These are phyloP conservation scores for Sebastes trivittatus DNA, from an alignment of 2,797 vertebrate species.

Conservation along the genomic window DNA sequence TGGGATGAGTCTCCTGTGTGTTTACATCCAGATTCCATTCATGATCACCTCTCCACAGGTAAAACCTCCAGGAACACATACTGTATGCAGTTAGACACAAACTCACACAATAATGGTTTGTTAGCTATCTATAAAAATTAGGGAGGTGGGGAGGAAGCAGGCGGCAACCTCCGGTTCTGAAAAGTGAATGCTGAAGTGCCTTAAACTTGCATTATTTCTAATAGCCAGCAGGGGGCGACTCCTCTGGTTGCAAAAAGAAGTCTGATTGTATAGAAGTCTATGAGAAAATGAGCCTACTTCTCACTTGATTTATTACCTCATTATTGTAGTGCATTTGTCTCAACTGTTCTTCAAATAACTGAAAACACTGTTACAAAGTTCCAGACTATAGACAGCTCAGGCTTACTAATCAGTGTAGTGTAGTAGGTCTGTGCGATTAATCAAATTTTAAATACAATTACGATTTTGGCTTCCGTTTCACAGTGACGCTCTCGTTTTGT, in stretches of 20 bases:
- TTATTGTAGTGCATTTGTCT: accelerated
- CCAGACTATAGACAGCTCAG: too few species aligned
- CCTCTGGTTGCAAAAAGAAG: neutral
- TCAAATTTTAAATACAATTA: accelerated
- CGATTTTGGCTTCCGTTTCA: too few species aligned
- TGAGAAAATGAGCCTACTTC: too few species aligned
- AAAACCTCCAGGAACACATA: neutral
- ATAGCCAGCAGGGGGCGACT: neutral
- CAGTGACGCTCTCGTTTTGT: too few species aligned
- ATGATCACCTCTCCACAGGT: neutral
- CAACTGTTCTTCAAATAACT: too few species aligned
- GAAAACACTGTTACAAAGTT: too few species aligned
- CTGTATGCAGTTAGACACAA: neutral
- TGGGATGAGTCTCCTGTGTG: slow-evolving; percentile 15
- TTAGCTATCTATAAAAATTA: neutral
- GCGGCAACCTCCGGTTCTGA: neutral
- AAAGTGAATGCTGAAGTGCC: neutral
- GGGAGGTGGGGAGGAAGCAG: neutral
- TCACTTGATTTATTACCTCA: too few species aligned
- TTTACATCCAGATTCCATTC: slow-evolving; percentile 24
- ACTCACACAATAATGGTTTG: neutral
- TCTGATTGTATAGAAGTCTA: too few species aligned
- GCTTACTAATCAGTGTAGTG: too few species aligned
- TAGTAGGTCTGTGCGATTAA: too few species aligned
- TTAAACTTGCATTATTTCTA: neutral